These are phyloP conservation scores for Quiscalus mexicanus DNA, from an alignment of 2,113 vertebrate genomes.

Conservation along the genomic window DNA sequence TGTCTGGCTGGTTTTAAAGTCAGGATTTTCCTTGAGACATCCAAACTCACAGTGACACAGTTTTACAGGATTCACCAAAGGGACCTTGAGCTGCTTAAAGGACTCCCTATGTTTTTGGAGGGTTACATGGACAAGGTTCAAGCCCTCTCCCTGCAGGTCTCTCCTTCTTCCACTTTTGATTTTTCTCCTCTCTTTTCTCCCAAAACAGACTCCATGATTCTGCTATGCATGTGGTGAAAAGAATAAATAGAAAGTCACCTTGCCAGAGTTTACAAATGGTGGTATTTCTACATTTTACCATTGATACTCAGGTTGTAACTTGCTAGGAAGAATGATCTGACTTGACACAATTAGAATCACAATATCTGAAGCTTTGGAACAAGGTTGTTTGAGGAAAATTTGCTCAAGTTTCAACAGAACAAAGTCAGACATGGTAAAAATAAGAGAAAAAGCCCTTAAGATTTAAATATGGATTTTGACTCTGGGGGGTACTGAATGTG, in stretches of 20 bases:
- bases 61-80: background rate
- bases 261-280: background rate
- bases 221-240: background rate
- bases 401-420: background rate
- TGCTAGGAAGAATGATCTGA: background rate
- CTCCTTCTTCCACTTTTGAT: background rate
- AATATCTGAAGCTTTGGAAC: background rate
- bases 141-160: accelerated
- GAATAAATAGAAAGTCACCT: background rate
- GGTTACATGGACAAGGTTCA: accelerated
- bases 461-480: background rate
- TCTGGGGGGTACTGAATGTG: background rate
- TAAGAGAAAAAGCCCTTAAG: background rate
- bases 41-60: background rate
- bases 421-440: background rate
- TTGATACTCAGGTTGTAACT: background rate
- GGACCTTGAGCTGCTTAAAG: background rate
- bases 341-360: background rate
- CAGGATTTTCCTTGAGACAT: background rate
- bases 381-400: background rate
- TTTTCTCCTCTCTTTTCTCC: background rate
- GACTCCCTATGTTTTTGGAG: background rate
- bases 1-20: background rate
- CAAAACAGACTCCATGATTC: background rate
- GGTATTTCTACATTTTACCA: background rate